Base-by-base conservation (phyloP, 2,888 invertebrate genomes). In the Heliconius hortense region DNA sequence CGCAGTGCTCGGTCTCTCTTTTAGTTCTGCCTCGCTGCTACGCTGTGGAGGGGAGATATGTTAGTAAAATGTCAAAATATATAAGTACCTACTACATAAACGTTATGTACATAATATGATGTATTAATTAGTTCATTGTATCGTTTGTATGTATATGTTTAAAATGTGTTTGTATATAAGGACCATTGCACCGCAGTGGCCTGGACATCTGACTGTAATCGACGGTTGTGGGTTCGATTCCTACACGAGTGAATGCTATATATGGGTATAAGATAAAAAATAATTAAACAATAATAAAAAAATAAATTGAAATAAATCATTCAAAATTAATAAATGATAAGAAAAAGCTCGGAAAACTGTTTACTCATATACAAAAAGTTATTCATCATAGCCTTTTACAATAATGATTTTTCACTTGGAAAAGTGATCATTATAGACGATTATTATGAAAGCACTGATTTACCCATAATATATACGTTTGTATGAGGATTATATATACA, bases 1-100 rank as follows among this genome's bases (percentile, higher is more conserved):
- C 87, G 82, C 87, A 81, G 73, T 82, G 82, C 72, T 81, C 80
- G 89, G 88, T 80, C 91, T 88, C 90, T 91, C 92, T 83, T 89
- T 89, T 84, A 90, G 84, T 82, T 93, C 93, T 84, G 89, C 87
- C 87, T 91, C 94, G 92, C 92, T 91, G 91, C 94, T 94, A 89
- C 93, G 93, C 93, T 94, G 94, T 93, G 93, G 85, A 92, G 89
- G 86, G 85, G 87, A 74, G 79, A 80, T 83, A 89, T 88, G 87
- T 90, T 90, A 89, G 81, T 84, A 80, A 79, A 70, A 69, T 73
- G 39, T 74, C 73, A 62, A 35, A 43, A 15, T 2, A 24, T 21
- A 4, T 56, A n/a, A n/a, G 10, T n/a, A n/a, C 1, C 8, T 35
- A 35, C 56, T n/a, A 56, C 4, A 56, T 56, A 56, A n/a, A 56